A percentile compares a stretch with the other conserved stretches of the same genome.
phyloP scores from a whole-genome alignment of 2,888 invertebrate species.

The Coecobrya sp. region DNA sequence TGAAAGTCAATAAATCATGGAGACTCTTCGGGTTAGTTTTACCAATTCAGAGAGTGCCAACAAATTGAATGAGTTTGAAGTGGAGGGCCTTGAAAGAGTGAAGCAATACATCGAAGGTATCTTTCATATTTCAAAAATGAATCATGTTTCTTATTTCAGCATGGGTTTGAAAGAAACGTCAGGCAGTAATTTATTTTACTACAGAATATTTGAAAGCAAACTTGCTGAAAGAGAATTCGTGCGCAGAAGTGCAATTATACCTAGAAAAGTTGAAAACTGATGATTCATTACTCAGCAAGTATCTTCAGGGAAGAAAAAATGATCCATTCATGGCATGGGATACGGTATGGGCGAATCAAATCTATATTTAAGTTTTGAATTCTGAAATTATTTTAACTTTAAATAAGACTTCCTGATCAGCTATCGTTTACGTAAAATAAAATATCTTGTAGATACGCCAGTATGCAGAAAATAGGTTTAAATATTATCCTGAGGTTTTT shows the following conservation, averaged over 20 bases:
- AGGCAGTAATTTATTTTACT: not conserved
- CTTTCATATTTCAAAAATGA: too few relatives aligned
- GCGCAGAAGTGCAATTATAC: not conserved
- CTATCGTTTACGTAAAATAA: not conserved
- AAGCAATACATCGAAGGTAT: constrained; percentile 51
- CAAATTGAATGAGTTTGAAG: constrained; percentile 54
- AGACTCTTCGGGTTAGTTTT: constrained; percentile 38
- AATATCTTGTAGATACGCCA: constrained; percentile 1
- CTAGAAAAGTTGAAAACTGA: constrained; percentile 29
- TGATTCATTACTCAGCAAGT: constrained; percentile 29
- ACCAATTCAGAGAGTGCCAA: constrained; percentile 48
- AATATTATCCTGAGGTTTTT: constrained; percentile 62
- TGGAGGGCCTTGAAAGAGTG: constrained; percentile 27
- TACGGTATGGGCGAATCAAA: constrained; percentile 21
- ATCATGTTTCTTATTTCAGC: not conserved
- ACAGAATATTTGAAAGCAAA: constrained; percentile 39
- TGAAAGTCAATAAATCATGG: constrained; percentile 20
- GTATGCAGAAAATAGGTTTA: constrained; percentile 62
- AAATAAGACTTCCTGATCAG: too few relatives aligned
- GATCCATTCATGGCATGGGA: constrained; percentile 52
- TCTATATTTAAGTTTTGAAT: too few relatives aligned
- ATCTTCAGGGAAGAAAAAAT: constrained; percentile 38
- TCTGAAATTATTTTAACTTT: too few relatives aligned
- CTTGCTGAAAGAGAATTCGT: not conserved
- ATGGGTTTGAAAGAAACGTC: too few relatives aligned